These are phyloP conservation scores for Eristalis arbustorum DNA, from an alignment of 2,888 invertebrate genomes.

Conservation along the genomic window DNA sequence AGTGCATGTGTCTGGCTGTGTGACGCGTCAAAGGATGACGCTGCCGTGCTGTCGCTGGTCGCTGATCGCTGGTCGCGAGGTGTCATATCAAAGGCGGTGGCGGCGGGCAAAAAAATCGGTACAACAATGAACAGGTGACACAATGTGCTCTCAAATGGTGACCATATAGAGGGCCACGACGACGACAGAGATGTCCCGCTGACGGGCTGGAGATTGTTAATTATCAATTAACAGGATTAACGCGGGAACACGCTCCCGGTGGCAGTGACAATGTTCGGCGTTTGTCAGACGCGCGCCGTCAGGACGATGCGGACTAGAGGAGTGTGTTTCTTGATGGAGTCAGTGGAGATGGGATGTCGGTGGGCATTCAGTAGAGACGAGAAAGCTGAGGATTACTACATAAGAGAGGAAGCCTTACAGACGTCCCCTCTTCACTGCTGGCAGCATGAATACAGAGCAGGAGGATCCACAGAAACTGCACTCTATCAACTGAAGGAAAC, in stretches of 20 bases:
- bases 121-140: conserved; percentile 66
- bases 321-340: neutral
- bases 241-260: conserved; percentile 53
- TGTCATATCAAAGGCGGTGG: conserved; percentile 35
- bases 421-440: too few relatives aligned
- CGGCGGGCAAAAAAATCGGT: conserved; percentile 33
- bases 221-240: conserved; percentile 68
- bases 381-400: too few relatives aligned
- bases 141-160: conserved; percentile 60
- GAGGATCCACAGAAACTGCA: too few relatives aligned
- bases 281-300: neutral
- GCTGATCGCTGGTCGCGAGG: neutral
- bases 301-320: neutral
- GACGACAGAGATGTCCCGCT: neutral
- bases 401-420: too few relatives aligned
- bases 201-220: conserved; percentile 46
- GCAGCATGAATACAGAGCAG: too few relatives aligned
- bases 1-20: conserved; percentile 44
- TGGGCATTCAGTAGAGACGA: too few relatives aligned
- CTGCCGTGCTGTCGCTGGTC: neutral
- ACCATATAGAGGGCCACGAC: conserved; percentile 40
- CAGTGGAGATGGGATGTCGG: too few relatives aligned
- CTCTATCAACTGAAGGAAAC: too few relatives aligned
- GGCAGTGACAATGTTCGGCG: conserved; percentile 42
- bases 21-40: conserved; percentile 47